These are phyloP conservation scores for Drosophila phalerata DNA, from an alignment of 2,888 invertebrate species.

Conservation along the genomic window DNA sequence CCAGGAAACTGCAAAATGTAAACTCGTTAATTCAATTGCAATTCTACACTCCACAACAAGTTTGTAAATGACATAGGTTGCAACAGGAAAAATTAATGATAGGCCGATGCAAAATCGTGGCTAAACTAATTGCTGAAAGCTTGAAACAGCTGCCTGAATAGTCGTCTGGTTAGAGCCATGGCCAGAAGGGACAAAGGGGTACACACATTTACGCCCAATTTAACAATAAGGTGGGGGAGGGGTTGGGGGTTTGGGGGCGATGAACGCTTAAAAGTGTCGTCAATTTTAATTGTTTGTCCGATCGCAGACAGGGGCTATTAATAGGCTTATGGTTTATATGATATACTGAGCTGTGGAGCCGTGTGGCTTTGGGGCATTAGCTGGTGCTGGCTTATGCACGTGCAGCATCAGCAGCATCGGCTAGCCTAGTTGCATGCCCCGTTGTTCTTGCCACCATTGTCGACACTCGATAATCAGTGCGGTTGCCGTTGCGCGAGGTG, in stretches of 20 bases:
- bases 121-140: conserved; percentile 39
- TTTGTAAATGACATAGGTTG: conserved; percentile 2
- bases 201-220: conserved; percentile 70
- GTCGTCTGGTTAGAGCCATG: conserved; percentile 27
- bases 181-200: conserved; percentile 22
- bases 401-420: conserved; percentile 4
- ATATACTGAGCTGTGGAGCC: conserved; percentile 63
- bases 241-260: neutral
- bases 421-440: neutral
- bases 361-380: conserved; percentile 69
- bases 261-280: conserved; percentile 71
- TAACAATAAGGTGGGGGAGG: conserved; percentile 47
- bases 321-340: conserved; percentile 77
- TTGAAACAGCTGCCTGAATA: conserved; percentile 19
- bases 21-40: conserved; percentile 6
- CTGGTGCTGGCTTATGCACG: conserved; percentile 28
- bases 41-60: conserved; percentile 10
- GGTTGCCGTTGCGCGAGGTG: conserved; percentile 48
- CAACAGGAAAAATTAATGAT: conserved; percentile 10
- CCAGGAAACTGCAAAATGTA: neutral
- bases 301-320: conserved; percentile 78
- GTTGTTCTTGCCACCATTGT: conserved; percentile 33
- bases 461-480: conserved; percentile 68
- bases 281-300: conserved; percentile 79
- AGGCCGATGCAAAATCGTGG: conserved; percentile 13